A percentile compares a stretch with the other conserved stretches of the same genome.
phyloP scores from a whole-genome alignment of 2,113 vertebrate species.

The Oncorhynchus mykiss region DNA sequence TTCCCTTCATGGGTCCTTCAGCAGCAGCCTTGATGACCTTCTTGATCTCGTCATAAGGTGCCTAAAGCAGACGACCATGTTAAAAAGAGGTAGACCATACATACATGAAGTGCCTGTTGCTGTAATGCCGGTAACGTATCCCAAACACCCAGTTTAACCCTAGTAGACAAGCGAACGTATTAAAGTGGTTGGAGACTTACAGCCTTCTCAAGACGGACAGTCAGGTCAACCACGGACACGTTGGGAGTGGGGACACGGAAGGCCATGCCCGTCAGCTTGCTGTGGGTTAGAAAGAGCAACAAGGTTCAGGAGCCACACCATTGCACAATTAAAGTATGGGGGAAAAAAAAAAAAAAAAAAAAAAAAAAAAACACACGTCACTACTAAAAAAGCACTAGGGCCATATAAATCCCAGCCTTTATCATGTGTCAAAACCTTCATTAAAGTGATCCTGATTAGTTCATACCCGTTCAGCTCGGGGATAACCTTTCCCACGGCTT shows the following conservation, averaged over 20 bases:
- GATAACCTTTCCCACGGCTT: constrained; percentile 91
- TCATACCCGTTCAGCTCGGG: constrained; percentile 88
- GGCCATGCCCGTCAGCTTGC: constrained; percentile 92
- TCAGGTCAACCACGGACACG: constrained; percentile 90
- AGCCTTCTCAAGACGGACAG: constrained; percentile 86
- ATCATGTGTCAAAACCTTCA: no score
- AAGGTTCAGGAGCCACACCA: neutral
- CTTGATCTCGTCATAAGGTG: constrained; percentile 91
- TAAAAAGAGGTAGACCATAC: no score
- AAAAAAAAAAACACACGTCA: no score
- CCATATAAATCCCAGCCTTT: neutral
- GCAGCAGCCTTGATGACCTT: constrained; percentile 85
- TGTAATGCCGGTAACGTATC: neutral
- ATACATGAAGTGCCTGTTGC: no score
- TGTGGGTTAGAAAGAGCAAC: constrained; percentile 35
- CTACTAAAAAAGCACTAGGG: neutral
- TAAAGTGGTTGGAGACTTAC: constrained; percentile 63
- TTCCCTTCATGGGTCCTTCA: constrained; percentile 87
- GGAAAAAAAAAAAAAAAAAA: no score
- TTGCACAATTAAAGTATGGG: no score
- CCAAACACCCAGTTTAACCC: neutral
- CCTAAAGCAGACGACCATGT: constrained; percentile 59
- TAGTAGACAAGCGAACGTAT: neutral
- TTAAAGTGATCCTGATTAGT: no score
- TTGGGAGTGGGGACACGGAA: constrained; percentile 92